A percentile compares a stretch with the other conserved stretches of the same genome.
Evolutionary conservation across 1,140 invertebrate species (phyloP).

Genomic region (Neodiprion fabricii): DNA sequence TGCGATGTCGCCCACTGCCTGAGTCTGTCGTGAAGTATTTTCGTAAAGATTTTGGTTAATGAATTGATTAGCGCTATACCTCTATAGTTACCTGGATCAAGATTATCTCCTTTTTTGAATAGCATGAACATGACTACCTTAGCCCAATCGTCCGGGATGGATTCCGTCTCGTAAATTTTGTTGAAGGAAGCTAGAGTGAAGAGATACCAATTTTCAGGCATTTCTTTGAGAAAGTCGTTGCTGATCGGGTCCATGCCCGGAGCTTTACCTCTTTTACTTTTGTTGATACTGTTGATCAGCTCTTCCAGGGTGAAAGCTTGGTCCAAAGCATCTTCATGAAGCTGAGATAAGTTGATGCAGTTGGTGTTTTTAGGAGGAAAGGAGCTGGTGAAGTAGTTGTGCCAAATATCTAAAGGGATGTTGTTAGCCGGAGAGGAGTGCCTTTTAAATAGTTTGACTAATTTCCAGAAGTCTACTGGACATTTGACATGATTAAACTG

Average conservation of each 20-base stretch:
- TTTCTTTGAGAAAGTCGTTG: background rate
- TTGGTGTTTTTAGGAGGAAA: background rate
- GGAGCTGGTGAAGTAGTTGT: background rate
- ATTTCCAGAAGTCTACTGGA: background rate
- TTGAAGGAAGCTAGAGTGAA: background rate
- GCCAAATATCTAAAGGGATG: background rate
- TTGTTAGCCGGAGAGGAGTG: background rate
- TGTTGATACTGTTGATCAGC: background rate
- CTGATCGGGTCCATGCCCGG: background rate
- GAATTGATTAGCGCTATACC: background rate
- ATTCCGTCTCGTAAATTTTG: background rate
- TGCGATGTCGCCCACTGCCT: background rate
- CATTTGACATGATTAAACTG: too few relatives aligned
- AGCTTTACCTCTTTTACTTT: background rate
- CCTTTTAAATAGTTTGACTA: background rate
- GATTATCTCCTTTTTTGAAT: background rate
- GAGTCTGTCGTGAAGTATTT: background rate
- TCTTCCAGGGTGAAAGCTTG: background rate
- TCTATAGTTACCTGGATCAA: background rate
- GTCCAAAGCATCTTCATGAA: background rate
- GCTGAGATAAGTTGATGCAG: background rate
- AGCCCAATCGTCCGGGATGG: background rate
- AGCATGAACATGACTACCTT: background rate
- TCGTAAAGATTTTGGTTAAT: background rate
- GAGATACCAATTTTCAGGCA: background rate